Base-by-base conservation (phyloP, 2,888 invertebrate species). In the Pimpla rufipes region DNA sequence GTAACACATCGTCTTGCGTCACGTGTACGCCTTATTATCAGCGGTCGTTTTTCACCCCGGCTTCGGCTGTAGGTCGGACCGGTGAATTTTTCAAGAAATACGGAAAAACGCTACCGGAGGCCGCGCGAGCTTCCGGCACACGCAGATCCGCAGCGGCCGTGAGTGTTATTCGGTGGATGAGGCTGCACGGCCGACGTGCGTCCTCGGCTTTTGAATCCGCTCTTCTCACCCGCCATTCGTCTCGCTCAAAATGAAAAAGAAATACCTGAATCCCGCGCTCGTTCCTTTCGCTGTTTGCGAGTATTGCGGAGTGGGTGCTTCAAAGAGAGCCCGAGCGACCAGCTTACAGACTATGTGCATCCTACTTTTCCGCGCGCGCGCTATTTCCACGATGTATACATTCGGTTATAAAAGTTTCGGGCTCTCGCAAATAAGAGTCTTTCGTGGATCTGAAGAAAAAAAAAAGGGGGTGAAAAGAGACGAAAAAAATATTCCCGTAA, bases 191-290 rank as follows among this genome's bases (percentile, higher is more conserved):
- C 35, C 29, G 29, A n/a, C 64, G n/a, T n/a, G 59, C 16, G 37
- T 52, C 7, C 18, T 62, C 16, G n/a, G 42, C 66, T 45, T 73
- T 73, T 66, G 16, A 73, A 73, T 66, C n/a, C 7, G 29, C 23
- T 23, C 55, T n/a, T 55, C 13, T 29, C n/a, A 42, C 47, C 35
- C 42, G 13, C 55, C 42, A 62, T 62, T 66, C 64, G 52, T 77
- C 59, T 50, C 59, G 50, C 68, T 50, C 68, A 50, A 47, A 50
- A 40, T 11, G 50, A 16, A 62, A 77, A 77, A 77, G 21, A 37
- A 35, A 50, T 18, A 68, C 52, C 35, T 45, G 59, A 68, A 62
- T 18, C 23, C 23, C 40, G n/a, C 16, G 10, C 45, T 59, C 68
- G 68, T 59, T 55, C 71, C 64, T 66, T 55, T 71, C 10, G 37